phyloP scores from a whole-genome alignment of 2,888 invertebrate species.

The Orthosia gracilis region DNA sequence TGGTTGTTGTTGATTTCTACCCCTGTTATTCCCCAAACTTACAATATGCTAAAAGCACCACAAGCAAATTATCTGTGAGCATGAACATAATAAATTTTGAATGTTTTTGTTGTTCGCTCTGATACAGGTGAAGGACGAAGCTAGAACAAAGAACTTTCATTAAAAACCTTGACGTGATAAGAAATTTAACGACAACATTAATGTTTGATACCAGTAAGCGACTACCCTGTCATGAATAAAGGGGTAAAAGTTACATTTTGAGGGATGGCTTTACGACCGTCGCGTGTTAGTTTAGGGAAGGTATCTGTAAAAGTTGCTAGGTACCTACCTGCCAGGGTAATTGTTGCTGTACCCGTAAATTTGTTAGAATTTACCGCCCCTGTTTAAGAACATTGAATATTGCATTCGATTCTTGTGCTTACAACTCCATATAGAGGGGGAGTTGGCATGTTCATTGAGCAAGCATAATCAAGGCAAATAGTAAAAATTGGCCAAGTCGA shows the following conservation, averaged over 20 bases:
- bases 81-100: conserved; percentile 6
- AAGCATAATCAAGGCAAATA: too few relatives aligned
- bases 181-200: conserved; percentile 62
- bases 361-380: conserved; percentile 70
- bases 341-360: conserved; percentile 60
- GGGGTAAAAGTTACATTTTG: conserved; percentile 61
- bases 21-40: too few relatives aligned
- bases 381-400: conserved; percentile 68
- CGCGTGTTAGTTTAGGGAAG: conserved; percentile 66
- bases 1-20: background rate
- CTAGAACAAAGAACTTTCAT: conserved; percentile 39
- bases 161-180: conserved; percentile 59
- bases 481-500: too few relatives aligned
- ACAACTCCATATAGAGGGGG: background rate
- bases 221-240: conserved; percentile 70
- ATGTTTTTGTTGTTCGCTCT: conserved; percentile 3
- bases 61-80: background rate
- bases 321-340: conserved; percentile 53
- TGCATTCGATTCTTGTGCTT: conserved; percentile 60
- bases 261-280: conserved; percentile 72
- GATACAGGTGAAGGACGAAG: conserved; percentile 24
- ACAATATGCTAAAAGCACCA: background rate
- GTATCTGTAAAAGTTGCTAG: conserved; percentile 65
- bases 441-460: too few relatives aligned
- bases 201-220: conserved; percentile 70